Percentiles rank a stretch among this genome's conserved stretches.
Conservation (phyloP, 2,888 invertebrate genomes). For the Clistopyga incitator region DNA sequence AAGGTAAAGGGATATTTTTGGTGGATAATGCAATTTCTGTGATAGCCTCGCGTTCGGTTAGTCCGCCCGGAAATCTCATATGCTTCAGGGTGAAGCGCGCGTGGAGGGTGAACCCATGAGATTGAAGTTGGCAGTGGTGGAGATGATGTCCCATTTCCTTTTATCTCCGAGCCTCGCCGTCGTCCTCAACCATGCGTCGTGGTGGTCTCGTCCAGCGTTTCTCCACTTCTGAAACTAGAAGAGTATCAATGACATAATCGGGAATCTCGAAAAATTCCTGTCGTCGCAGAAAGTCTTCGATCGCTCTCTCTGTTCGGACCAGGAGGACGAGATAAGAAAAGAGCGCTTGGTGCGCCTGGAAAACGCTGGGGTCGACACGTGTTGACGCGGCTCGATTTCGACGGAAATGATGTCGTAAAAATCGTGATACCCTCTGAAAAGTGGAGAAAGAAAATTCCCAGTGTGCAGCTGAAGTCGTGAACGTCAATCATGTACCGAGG, state of each 20-base stretch:
- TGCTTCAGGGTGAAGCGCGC: too few species aligned
- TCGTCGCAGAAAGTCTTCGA: constrained; percentile 3
- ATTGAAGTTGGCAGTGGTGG: constrained; percentile 2
- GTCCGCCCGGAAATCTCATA: constrained; percentile 12
- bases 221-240: neutral
- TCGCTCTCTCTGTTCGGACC: constrained; percentile 25
- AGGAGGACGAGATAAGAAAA: constrained; percentile 54
- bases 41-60: constrained; percentile 25
- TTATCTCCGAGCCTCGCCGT: constrained; percentile 18
- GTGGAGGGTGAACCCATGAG: constrained; percentile 13
- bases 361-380: constrained; percentile 40
- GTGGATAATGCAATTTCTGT: constrained; percentile 38
- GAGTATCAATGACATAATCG: constrained; percentile 23
- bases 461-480: constrained; percentile 64
- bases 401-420: constrained; percentile 65
- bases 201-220: constrained; percentile 6
- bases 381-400: constrained; percentile 27
- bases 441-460: constrained; percentile 35
- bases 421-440: constrained; percentile 49
- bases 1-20: constrained; percentile 9
- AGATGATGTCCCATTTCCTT: constrained; percentile 23
- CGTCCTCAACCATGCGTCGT: neutral
- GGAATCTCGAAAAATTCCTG: constrained; percentile 45
- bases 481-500: constrained; percentile 68
- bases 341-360: constrained; percentile 29